Conservation (phyloP, 2,113 vertebrate species). For the Laticauda laticaudata region DNA sequence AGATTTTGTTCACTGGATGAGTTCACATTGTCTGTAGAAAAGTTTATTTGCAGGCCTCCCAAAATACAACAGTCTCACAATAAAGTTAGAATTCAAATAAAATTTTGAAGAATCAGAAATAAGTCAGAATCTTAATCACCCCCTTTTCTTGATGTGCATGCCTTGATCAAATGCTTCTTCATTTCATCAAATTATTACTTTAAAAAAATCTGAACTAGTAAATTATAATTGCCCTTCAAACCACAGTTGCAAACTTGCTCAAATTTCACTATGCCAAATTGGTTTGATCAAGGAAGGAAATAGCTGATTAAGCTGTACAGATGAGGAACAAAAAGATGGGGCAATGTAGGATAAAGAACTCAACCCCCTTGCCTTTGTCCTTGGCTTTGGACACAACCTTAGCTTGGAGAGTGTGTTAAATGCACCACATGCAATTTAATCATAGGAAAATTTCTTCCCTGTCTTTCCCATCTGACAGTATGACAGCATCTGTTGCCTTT, state of each 20-base stretch:
- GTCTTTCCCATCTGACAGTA: not conserved
- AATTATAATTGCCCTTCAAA: not conserved
- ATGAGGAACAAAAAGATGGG: not conserved
- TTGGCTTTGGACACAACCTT: not conserved
- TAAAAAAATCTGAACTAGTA: not conserved
- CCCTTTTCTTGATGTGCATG: not conserved
- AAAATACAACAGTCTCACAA: not conserved
- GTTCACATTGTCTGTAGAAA: not conserved
- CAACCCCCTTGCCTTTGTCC: not conserved
- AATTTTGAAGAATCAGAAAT: not conserved
- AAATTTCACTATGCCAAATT: not conserved
- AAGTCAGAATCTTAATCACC: not conserved
- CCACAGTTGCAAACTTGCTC: not conserved
- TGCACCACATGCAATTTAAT: not conserved
- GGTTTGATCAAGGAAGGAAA: not conserved
- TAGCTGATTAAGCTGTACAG: not conserved
- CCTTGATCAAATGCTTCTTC: not conserved
- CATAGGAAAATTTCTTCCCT: not conserved
- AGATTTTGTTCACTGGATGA: not conserved
- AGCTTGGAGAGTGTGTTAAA: not conserved
- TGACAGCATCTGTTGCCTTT: constrained; percentile 10
- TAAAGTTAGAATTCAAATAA: not conserved
- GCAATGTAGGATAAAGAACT: not conserved
- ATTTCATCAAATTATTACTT: not conserved
- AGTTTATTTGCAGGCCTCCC: not conserved